Evolutionary conservation across 2,888 invertebrate species (phyloP).

Genomic region (Octonoba sinensis): DNA sequence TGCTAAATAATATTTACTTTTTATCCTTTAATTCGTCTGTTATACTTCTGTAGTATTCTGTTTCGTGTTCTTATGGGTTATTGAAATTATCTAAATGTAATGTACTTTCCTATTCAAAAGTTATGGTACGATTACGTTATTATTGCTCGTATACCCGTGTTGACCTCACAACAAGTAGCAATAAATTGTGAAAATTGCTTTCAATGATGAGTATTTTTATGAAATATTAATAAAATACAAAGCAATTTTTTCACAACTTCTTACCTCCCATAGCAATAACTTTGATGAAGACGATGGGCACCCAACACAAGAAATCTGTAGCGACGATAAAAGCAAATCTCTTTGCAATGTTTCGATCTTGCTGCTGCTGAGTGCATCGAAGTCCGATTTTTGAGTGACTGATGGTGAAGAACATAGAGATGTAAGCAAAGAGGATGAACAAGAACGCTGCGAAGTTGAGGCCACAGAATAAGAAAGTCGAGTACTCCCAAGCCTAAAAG

Average conservation of each 20-base stretch:
- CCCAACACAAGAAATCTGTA: slow-evolving; percentile 77
- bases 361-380: slow-evolving; percentile 74
- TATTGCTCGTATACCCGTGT: too few relatives aligned
- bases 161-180: too few relatives aligned
- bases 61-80: too few relatives aligned
- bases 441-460: slow-evolving; percentile 75
- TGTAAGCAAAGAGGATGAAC: slow-evolving; percentile 76
- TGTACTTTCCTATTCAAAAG: too few relatives aligned
- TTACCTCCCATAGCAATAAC: slow-evolving; percentile 75
- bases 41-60: too few relatives aligned
- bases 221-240: too few relatives aligned
- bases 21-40: too few relatives aligned
- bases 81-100: too few relatives aligned
- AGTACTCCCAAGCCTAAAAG: slow-evolving; percentile 74
- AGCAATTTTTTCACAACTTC: slow-evolving; percentile 34
- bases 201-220: too few relatives aligned
- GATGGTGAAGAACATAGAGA: slow-evolving; percentile 76
- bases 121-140: too few relatives aligned
- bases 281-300: slow-evolving; percentile 76
- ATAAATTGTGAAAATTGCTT: too few relatives aligned
- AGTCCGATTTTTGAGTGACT: slow-evolving; percentile 76
- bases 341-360: slow-evolving; percentile 76
- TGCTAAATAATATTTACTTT: too few relatives aligned
- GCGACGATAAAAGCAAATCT: slow-evolving; percentile 76
- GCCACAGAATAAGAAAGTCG: slow-evolving; percentile 75